Percentiles rank a stretch among this genome's conserved stretches.
phyloP scores from a whole-genome alignment of 2,797 vertebrate species.

The Okamejei kenojei region DNA sequence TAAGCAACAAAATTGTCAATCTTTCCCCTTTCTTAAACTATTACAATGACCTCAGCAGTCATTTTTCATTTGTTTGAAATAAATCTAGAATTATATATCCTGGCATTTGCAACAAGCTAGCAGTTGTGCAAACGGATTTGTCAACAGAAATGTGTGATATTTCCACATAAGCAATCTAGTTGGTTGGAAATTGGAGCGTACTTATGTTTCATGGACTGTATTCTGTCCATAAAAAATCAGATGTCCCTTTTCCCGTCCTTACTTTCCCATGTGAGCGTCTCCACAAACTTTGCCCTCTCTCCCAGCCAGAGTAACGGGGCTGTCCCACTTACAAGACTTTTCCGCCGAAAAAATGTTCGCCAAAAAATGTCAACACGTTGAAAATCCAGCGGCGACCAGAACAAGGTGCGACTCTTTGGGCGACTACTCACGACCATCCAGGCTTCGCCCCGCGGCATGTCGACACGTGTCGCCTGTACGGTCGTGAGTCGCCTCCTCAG shows the following conservation, averaged over 20 bases:
- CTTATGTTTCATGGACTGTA: background rate
- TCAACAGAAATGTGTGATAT: background rate
- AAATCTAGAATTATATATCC: background rate
- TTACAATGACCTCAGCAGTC: background rate
- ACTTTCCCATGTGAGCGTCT: conserved; percentile 1
- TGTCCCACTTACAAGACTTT: no score
- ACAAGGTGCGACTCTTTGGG: no score
- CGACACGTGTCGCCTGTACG: no score
- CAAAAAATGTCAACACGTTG: no score
- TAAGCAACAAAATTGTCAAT: background rate
- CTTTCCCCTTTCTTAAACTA: background rate
- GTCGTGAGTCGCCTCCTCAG: no score
- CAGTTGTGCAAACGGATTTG: background rate
- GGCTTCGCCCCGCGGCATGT: no score
- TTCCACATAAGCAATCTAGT: background rate
- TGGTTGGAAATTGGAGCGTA: background rate
- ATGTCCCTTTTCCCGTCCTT: background rate
- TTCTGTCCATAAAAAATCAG: background rate
- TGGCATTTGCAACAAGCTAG: background rate
- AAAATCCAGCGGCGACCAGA: no score
- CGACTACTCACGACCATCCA: background rate
- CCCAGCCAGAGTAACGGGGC: conserved; percentile 42
- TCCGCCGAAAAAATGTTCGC: no score
- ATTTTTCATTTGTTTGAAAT: background rate
- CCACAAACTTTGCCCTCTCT: conserved; percentile 57